These are phyloP conservation scores for Ormyrus thymus DNA, from an alignment of 2,888 invertebrate genomes.

Conservation along the genomic window DNA sequence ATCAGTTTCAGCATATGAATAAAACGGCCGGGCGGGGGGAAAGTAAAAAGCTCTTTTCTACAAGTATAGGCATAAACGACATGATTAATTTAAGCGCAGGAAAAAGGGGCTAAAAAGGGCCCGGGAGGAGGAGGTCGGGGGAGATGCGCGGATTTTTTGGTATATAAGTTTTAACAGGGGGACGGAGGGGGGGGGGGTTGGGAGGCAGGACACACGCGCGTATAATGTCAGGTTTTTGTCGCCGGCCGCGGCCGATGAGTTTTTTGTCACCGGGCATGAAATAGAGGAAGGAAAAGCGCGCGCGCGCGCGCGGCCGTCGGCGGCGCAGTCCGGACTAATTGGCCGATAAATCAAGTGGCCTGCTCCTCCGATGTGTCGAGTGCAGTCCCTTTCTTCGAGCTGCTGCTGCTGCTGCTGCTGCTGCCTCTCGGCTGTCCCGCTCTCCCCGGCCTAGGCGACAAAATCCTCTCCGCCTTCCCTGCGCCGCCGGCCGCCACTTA, in stretches of 20 bases:
- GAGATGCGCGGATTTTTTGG: background rate
- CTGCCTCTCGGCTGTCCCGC: background rate
- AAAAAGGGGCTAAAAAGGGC: background rate
- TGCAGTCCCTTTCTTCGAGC: slow-evolving; percentile 50
- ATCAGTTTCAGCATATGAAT: too few relatives aligned
- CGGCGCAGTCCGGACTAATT: slow-evolving; percentile 68
- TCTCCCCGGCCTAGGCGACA: slow-evolving; percentile 38
- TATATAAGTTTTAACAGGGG: background rate
- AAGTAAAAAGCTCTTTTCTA: too few relatives aligned
- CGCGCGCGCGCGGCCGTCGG: slow-evolving; percentile 7
- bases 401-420: slow-evolving; percentile 25
- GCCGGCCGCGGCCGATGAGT: slow-evolving; percentile 7
- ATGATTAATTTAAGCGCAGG: background rate
- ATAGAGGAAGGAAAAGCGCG: slow-evolving; percentile 53
- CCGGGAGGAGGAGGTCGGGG: background rate
- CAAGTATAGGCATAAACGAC: too few relatives aligned
- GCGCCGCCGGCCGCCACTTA: slow-evolving; percentile 7
- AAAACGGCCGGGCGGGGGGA: too few relatives aligned
- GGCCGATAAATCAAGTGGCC: slow-evolving; percentile 73
- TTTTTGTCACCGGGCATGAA: slow-evolving; percentile 48
- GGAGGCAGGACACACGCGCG: slow-evolving; percentile 13
- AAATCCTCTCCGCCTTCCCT: slow-evolving; percentile 17
- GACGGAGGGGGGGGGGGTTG: background rate
- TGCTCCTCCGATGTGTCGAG: slow-evolving; percentile 54
- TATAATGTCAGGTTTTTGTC: slow-evolving; percentile 21